Conservation (phyloP, 2,888 invertebrate genomes). For the Nesidiocoris tenuis region DNA sequence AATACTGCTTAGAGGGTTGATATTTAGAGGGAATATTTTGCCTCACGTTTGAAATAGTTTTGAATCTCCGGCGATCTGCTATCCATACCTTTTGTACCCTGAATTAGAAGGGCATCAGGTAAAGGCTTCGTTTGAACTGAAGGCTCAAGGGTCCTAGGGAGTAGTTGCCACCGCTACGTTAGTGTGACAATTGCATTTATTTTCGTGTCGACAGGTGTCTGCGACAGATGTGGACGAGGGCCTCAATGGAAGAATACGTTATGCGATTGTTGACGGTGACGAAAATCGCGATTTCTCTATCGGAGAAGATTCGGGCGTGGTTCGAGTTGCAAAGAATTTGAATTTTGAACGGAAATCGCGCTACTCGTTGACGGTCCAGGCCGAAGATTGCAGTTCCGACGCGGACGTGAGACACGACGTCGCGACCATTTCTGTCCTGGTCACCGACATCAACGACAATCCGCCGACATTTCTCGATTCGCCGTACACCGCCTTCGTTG, state of each 20-base stretch:
- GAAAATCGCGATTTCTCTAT: slow-evolving; percentile 88
- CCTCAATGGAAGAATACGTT: slow-evolving; percentile 85
- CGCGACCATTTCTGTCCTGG: slow-evolving; percentile 65
- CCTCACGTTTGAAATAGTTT: too few species aligned
- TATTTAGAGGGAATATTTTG: too few species aligned
- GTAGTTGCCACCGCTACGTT: too few species aligned
- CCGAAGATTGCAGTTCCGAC: slow-evolving; percentile 82
- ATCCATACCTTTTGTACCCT: too few species aligned
- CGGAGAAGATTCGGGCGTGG: slow-evolving; percentile 86
- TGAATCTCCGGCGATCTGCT: too few species aligned
- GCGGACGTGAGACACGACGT: slow-evolving; percentile 68
- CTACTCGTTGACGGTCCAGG: slow-evolving; percentile 79
- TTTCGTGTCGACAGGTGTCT: slow-evolving; percentile 67
- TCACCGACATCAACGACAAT: slow-evolving; percentile 91
- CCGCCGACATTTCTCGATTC: slow-evolving; percentile 90
- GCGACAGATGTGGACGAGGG: slow-evolving; percentile 88
- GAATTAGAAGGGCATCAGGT: too few species aligned
- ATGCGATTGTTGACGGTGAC: slow-evolving; percentile 85
- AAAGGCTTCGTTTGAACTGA: too few species aligned
- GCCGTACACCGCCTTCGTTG: slow-evolving; percentile 89
- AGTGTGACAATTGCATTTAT: too few species aligned
- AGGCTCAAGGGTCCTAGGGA: too few species aligned
- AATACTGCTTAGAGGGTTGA: too few species aligned
- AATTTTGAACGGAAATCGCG: slow-evolving; percentile 88
- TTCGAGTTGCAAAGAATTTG: slow-evolving; percentile 87